phyloP scores from a whole-genome alignment of 2,113 vertebrate species.

The Cottus gobio region DNA sequence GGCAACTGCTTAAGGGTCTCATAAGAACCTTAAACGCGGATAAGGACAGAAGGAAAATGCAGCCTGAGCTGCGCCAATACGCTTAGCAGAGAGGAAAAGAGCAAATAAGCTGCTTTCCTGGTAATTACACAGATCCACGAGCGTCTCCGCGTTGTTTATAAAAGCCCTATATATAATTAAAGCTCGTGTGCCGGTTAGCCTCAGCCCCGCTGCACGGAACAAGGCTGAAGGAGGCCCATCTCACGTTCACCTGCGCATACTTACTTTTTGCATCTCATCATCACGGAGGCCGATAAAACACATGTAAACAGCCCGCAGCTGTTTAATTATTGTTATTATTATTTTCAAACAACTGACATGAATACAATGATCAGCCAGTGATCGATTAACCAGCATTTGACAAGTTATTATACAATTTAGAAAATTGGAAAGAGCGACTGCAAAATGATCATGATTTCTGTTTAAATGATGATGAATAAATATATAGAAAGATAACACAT shows the following conservation, averaged over 20 bases:
- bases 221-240: constrained; percentile 47
- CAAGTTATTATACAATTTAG: neutral
- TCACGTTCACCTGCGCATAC: constrained; percentile 57
- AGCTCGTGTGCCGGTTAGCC: constrained; percentile 66
- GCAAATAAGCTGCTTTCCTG: constrained; percentile 80
- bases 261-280: constrained; percentile 42
- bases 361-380: neutral
- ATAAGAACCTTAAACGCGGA: constrained; percentile 74
- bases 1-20: constrained; percentile 79
- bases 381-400: neutral
- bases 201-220: constrained; percentile 42
- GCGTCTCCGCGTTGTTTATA: constrained; percentile 79
- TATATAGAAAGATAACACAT: constrained; percentile 11
- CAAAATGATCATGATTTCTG: neutral
- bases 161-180: constrained; percentile 80
- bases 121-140: constrained; percentile 84
- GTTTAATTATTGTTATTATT: neutral
- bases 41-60: constrained; percentile 81
- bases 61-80: constrained; percentile 76
- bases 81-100: constrained; percentile 81
- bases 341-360: neutral
- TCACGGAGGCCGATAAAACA: neutral
- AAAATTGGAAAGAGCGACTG: neutral
- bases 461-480: neutral
- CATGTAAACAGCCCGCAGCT: neutral